Evolutionary conservation across 2,113 vertebrate species (phyloP).

Genomic region (Lutjanus erythropterus): DNA sequence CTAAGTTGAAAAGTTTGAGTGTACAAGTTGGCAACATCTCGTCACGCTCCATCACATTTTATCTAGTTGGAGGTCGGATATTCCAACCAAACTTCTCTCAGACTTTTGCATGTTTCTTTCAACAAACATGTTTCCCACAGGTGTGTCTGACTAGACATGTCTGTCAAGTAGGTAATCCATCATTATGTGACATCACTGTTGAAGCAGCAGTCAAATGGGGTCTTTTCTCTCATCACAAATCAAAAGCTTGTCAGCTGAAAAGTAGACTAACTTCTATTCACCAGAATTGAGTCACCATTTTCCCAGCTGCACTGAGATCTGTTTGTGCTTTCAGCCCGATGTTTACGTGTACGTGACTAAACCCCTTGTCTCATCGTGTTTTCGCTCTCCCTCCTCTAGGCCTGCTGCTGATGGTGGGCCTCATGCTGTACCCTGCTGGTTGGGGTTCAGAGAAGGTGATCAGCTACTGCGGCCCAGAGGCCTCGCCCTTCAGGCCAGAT

Average conservation of each 20-base stretch:
- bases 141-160: constrained; percentile 11
- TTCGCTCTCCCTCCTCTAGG: constrained; percentile 84
- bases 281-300: constrained; percentile 34
- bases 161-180: constrained; percentile 15
- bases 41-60: background rate
- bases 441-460: constrained; percentile 96
- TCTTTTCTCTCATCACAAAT: constrained; percentile 25
- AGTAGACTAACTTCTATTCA: constrained; percentile 33
- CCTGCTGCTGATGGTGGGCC: constrained; percentile 95
- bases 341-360: constrained; percentile 46
- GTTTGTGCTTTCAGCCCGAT: constrained; percentile 29
- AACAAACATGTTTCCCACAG: constrained; percentile 14
- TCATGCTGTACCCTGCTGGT: constrained; percentile 97
- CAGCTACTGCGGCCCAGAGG: constrained; percentile 91
- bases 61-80: background rate
- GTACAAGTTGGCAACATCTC: constrained; percentile 4
- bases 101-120: background rate
- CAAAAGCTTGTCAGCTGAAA: constrained; percentile 32
- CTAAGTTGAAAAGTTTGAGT: constrained; percentile 31
- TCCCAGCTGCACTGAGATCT: constrained; percentile 45
- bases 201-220: background rate
- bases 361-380: constrained; percentile 15
- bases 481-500: constrained; percentile 91
- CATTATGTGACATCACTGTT: constrained; percentile 36
- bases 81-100: background rate